Base-by-base conservation (phyloP, 2,888 invertebrate species). In the Oasisia sp. region DNA sequence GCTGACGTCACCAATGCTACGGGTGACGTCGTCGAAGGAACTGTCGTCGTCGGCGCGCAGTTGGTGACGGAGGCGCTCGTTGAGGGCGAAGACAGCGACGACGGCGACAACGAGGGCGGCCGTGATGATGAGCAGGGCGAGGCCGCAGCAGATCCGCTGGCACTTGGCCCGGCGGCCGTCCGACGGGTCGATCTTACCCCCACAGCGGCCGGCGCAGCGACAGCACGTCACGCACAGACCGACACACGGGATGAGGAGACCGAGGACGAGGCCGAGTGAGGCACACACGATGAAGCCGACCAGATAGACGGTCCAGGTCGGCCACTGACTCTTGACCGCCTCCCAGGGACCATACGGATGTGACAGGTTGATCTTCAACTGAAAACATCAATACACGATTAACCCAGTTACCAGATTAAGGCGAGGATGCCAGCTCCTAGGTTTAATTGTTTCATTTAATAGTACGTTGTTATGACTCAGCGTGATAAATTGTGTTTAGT, bases 261-360 rank as follows among this genome's bases (percentile, higher is more conserved):
- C 14, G n/a, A 91, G 91, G 32, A 91, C 32, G 44, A 91, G 45
- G 32, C 91, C 91, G 3, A 45, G 9, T 45, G 45, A 91, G 7
- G 91, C 91, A 19, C 38, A 91, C 50, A 91, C 50, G 32, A 50
- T 3, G 50, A 45, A 91, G 32, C 91, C 91, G 27, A 91, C 32
- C 8, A 91, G n/a, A n/a, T 91, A 91, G 44, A 45, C 91, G 32
- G n/a, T 12, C 91, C 91, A 91, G n/a, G 38, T 50, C 44, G 38
- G 4, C 45, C 32, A 91, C 12, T 45, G 5, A 2, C 74, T n/a
- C 19, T 74, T 27, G 74, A n/a, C 27, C 74, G 74, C 74, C 27
- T 27, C 27, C 74, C 3, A 27, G 19, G 27, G 27, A n/a, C 74
- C 74, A 7, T 74, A 27, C 19, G n/a, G 27, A 7, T 74, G 27